Evolutionary conservation across 2,888 invertebrate species (phyloP), one percentile per base, ranked within the genome.

Genomic region (Mamestra brassicae): DNA sequence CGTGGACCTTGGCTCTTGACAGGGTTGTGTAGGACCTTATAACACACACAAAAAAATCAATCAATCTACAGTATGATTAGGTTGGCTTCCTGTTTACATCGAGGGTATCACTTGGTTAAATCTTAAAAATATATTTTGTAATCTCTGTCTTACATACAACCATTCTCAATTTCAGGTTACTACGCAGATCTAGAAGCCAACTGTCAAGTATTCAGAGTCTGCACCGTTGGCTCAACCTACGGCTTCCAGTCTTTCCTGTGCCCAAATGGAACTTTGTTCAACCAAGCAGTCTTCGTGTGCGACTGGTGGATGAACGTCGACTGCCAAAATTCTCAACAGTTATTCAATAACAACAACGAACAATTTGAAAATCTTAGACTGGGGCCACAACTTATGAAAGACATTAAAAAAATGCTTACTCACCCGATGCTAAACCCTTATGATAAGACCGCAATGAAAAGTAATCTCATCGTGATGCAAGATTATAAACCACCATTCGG

Each of bases 261-360:
- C 82, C 97, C 97, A 7, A 97, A 97, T 85, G 97, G 97, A 75
- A 97, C 97, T 13, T 93, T 97, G 38, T 98, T 98, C 91, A 97
- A 97, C 86, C 97, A 97, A 92, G 97, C 97, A 66, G 95, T 97
- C 4, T 95, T 97, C 75, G 97, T 97, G 3, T 97, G 97, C 85
- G 97, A 97, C 87, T 97, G 97, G 97, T 97, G 97, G 97, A 97
- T 97, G 94, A 97, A 97, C 85, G 97, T 97, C 0, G 96, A 97
- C 81, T 97, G 97, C 85, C 93, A 95, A 54, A 90, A 94, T 47
- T 95, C 97, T 4, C 92, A 93, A 74, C 92, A 94, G 74, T 85
- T 91, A 7, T 94, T 95, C 80, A 95, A 93, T 78, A 91, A 89
- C 45, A 94, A 94, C 76, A 96, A 96, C 61, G 93, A 96, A 58